These are phyloP conservation scores for Epinephelus malabaricus DNA, from an alignment of 2,797 vertebrate genomes.

Conservation along the genomic window DNA sequence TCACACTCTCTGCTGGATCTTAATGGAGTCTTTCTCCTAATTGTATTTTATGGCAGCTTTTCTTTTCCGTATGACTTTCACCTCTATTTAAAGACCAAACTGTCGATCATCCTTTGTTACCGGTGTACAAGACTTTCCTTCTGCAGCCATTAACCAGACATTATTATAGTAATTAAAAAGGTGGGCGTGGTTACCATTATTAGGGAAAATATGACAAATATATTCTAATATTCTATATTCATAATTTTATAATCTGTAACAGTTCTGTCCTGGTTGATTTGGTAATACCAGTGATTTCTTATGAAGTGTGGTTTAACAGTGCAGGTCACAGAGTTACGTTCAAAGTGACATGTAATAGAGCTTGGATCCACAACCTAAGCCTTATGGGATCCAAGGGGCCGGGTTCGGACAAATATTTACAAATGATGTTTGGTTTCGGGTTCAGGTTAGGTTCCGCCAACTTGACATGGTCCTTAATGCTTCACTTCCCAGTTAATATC, in stretches of 20 bases:
- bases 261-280: background rate
- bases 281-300: background rate
- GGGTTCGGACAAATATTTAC: too few relatives aligned
- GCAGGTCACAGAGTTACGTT: background rate
- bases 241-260: background rate
- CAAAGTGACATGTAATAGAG: background rate
- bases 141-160: background rate
- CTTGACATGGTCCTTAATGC: too few relatives aligned
- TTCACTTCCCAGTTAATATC: too few relatives aligned
- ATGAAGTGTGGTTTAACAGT: background rate
- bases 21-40: conserved; percentile 21
- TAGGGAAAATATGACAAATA: too few relatives aligned
- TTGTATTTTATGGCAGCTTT: conserved; percentile 33
- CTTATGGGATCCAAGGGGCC: too few relatives aligned
- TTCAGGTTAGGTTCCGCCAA: too few relatives aligned
- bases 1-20: conserved; percentile 38
- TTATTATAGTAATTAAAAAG: conserved; percentile 1
- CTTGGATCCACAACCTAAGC: too few relatives aligned
- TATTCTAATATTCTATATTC: background rate
- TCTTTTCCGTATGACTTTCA: conserved; percentile 23
- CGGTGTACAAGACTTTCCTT: background rate
- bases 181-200: background rate
- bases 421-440: too few relatives aligned
- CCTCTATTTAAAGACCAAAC: conserved; percentile 40
- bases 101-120: conserved; percentile 16